Conservation (phyloP, 2,797 vertebrate genomes). For the Periophthalmus magnuspinnatus region DNA sequence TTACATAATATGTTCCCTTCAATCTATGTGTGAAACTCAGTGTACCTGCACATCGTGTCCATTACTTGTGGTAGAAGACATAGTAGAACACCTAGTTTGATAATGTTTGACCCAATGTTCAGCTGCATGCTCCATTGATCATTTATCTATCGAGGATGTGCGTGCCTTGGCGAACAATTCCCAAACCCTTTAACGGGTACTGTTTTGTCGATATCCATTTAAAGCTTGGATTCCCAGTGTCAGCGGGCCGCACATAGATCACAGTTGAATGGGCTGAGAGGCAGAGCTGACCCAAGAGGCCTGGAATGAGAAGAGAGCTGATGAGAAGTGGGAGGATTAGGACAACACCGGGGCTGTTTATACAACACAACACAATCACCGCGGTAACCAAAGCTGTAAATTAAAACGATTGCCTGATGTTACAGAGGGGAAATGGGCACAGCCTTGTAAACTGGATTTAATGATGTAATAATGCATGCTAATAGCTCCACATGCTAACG, state of each 20-base stretch:
- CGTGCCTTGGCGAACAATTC: constrained; percentile 20
- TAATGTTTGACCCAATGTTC: neutral
- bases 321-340: constrained; percentile 39
- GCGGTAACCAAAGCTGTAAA: constrained; percentile 1
- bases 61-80: neutral
- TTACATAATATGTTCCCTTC: neutral
- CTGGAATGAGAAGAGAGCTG: constrained; percentile 28
- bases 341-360: constrained; percentile 32
- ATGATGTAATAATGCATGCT: constrained; percentile 2
- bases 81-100: constrained; percentile 7
- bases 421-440: neutral
- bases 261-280: constrained; percentile 36
- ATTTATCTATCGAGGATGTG: constrained; percentile 18
- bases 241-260: constrained; percentile 10
- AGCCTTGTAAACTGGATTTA: neutral
- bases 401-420: constrained; percentile 6
- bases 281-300: constrained; percentile 19
- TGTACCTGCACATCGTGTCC: constrained; percentile 6
- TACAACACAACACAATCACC: constrained; percentile 15
- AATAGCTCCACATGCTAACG: neutral
- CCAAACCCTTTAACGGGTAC: constrained; percentile 32
- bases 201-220: constrained; percentile 40
- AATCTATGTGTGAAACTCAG: constrained; percentile 14
- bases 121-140: constrained; percentile 10
- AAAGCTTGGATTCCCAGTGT: constrained; percentile 42